These are phyloP conservation scores for Pelvicachromis taeniatus DNA, from an alignment of 2,113 vertebrate genomes.

Conservation along the genomic window DNA sequence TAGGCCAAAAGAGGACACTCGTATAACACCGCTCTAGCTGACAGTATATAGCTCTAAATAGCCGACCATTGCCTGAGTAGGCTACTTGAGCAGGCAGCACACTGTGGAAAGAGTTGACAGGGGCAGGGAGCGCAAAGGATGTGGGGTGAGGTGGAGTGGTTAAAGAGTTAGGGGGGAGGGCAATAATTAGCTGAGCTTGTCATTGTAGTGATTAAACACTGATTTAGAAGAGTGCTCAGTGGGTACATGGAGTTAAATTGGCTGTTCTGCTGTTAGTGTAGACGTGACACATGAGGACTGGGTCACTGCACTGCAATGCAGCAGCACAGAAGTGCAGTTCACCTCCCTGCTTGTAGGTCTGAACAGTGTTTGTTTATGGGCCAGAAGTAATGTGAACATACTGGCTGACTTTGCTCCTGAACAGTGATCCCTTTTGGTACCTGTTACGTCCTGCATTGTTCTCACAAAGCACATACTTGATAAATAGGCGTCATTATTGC, in stretches of 20 bases:
- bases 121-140: constrained; percentile 5
- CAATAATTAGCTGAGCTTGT: constrained; percentile 59
- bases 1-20: constrained; percentile 12
- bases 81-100: neutral
- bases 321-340: neutral
- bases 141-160: constrained; percentile 14
- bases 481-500: neutral
- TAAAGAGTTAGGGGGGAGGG: neutral
- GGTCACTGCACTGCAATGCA: constrained; percentile 41
- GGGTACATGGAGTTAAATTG: constrained; percentile 36
- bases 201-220: constrained; percentile 59
- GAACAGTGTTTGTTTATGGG: neutral
- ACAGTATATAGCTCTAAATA: constrained; percentile 33
- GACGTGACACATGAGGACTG: constrained; percentile 24
- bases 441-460: neutral
- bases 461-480: neutral
- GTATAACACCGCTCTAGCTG: constrained; percentile 15
- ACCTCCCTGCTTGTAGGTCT: neutral
- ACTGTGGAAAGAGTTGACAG: neutral
- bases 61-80: constrained; percentile 10
- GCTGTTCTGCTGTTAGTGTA: constrained; percentile 23
- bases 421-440: neutral
- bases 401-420: neutral
- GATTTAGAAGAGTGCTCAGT: constrained; percentile 55
- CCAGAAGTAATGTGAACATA: neutral